These are phyloP conservation scores for Sphaeridia pumilis DNA, from an alignment of 2,888 invertebrate genomes.

Conservation along the genomic window DNA sequence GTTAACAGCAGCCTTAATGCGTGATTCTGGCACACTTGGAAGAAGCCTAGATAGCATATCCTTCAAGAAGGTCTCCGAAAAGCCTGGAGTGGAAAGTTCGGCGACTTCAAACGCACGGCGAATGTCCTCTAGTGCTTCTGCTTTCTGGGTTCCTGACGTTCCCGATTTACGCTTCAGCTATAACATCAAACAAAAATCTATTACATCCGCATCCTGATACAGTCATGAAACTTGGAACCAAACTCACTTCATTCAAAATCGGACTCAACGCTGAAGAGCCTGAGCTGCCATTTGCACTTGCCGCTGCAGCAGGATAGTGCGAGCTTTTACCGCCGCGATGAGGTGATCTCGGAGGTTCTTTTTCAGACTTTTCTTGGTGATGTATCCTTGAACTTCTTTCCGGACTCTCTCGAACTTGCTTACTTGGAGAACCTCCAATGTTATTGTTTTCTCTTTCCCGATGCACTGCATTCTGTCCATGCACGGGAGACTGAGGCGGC, in stretches of 20 bases:
- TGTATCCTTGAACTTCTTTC: conserved; percentile 17
- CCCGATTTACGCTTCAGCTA: conserved; percentile 70
- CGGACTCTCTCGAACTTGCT: conserved; percentile 29
- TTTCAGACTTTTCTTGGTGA: conserved; percentile 10
- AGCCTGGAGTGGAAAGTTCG: conserved; percentile 73
- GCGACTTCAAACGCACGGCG: conserved; percentile 75
- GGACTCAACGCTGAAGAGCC: conserved; percentile 36
- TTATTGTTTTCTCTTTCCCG: conserved; percentile 29
- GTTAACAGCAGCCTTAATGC: conserved; percentile 38
- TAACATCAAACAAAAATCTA: too few relatives aligned
- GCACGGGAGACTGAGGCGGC: conserved; percentile 10
- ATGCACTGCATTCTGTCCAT: conserved; percentile 9
- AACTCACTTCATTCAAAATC: conserved; percentile 37
- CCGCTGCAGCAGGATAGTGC: conserved; percentile 16
- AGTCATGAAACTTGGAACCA: too few relatives aligned
- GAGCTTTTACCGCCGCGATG: conserved; percentile 20
- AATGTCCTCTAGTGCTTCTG: conserved; percentile 66
- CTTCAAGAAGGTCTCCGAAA: conserved; percentile 69
- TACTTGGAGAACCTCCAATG: conserved; percentile 19
- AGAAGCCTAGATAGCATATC: conserved; percentile 60
- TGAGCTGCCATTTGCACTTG: conserved; percentile 29
- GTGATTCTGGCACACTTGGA: conserved; percentile 44
- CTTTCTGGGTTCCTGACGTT: conserved; percentile 43
- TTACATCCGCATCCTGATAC: too few relatives aligned
- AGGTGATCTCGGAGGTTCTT: conserved; percentile 17